A percentile compares a stretch with the other conserved stretches of the same genome.
phyloP scores from a whole-genome alignment of 1,140 invertebrate species.

The Drosophila simulans region DNA sequence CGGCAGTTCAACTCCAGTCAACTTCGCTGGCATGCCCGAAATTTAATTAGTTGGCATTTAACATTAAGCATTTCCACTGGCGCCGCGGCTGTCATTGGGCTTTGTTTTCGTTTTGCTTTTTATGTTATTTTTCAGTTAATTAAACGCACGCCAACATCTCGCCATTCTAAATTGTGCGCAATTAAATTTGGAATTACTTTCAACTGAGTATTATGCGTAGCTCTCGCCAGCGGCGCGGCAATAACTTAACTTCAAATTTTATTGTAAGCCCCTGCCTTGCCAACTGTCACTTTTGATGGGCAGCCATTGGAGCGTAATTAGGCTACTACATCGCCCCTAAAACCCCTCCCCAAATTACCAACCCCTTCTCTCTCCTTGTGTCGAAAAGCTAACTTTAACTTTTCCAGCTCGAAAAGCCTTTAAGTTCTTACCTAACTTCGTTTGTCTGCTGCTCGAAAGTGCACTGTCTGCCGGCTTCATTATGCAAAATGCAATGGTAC shows the following conservation, averaged over 20 bases:
- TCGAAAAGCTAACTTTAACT: conserved; percentile 40
- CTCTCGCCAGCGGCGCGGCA: conserved; percentile 59
- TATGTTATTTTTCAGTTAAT: conserved; percentile 80
- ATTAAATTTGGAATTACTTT: conserved; percentile 82
- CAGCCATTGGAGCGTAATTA: conserved; percentile 45
- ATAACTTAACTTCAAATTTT: conserved; percentile 79
- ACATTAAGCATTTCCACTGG: conserved; percentile 72
- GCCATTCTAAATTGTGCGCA: conserved; percentile 79
- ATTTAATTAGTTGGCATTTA: conserved; percentile 83
- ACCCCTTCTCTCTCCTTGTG: background rate
- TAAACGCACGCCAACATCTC: conserved; percentile 80
- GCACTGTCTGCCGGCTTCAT: conserved; percentile 69
- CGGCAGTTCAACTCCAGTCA: conserved; percentile 21
- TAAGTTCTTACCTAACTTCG: conserved; percentile 66
- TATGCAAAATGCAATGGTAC: conserved; percentile 66
- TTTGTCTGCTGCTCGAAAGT: conserved; percentile 58
- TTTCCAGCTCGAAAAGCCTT: conserved; percentile 40
- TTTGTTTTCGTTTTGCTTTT: conserved; percentile 48
- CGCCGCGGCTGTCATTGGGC: conserved; percentile 39
- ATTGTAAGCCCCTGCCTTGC: conserved; percentile 70
- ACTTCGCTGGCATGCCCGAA: conserved; percentile 65
- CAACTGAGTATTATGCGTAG: conserved; percentile 56
- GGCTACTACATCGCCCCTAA: background rate
- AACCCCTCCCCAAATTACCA: background rate
- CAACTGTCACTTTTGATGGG: conserved; percentile 77